Percentiles rank a stretch among this genome's conserved stretches.
Evolutionary conservation across 2,797 vertebrate species (phyloP).

Genomic region (Echeneis naucrates): DNA sequence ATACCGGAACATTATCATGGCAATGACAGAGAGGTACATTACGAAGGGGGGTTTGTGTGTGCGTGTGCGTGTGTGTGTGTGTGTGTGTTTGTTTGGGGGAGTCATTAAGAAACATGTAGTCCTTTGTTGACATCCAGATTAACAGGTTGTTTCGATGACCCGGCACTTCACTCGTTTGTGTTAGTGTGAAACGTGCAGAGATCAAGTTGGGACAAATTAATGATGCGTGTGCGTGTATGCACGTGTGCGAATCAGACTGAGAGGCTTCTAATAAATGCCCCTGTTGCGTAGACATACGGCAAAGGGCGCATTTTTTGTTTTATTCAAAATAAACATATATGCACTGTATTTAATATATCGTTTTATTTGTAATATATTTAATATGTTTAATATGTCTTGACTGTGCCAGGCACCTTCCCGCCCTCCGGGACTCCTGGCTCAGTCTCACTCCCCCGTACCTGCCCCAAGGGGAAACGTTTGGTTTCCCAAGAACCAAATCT

Average conservation of each 20-base stretch:
- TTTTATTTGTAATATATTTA: no score
- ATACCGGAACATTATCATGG: constrained; percentile 72
- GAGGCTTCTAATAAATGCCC: no score
- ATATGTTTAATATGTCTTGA: no score
- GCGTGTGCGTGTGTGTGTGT: no score
- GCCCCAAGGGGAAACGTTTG: not conserved
- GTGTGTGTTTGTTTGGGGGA: constrained; percentile 1
- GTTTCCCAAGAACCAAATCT: not conserved
- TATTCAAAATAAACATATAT: no score
- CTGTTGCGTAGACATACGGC: no score
- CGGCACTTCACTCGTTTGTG: constrained; percentile 64
- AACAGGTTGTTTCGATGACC: constrained; percentile 80
- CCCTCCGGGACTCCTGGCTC: not conserved
- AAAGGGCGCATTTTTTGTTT: no score
- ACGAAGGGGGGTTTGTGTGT: not conserved
- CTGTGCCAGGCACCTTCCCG: no score
- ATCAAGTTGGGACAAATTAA: constrained; percentile 64
- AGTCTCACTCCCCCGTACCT: constrained; percentile 45
- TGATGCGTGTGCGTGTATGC: constrained; percentile 24
- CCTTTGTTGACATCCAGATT: constrained; percentile 78
- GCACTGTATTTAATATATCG: no score
- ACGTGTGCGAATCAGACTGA: no score
- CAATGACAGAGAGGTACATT: constrained; percentile 48
- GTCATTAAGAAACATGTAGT: constrained; percentile 69
- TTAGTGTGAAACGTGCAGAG: constrained; percentile 57